A percentile compares a stretch with the other conserved stretches of the same genome.
phyloP scores from a whole-genome alignment of 2,888 invertebrate species.

The Brassicogethes aeneus region DNA sequence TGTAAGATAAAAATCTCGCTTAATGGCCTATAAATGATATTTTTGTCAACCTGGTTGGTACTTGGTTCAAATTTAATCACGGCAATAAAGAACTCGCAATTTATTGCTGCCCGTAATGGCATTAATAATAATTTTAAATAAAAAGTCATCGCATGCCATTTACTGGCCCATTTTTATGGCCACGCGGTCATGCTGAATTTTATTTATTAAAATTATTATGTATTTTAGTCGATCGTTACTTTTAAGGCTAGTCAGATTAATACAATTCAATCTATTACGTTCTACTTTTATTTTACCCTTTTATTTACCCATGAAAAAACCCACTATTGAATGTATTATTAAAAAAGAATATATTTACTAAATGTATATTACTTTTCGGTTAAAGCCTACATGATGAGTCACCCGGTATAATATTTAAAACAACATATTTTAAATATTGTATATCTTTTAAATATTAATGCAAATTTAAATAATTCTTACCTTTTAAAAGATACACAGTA shows the following conservation, averaged over 20 bases:
- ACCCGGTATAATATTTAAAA: too few species aligned
- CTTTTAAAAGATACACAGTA: too few species aligned
- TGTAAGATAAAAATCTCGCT: slow-evolving; percentile 24
- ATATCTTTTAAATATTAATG: not conserved
- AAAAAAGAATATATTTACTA: too few species aligned
- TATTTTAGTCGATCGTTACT: too few species aligned
- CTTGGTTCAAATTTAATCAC: slow-evolving; percentile 20
- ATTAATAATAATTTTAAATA: slow-evolving; percentile 18
- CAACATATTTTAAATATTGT: not conserved
- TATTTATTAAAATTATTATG: not conserved
- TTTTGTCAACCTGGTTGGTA: slow-evolving; percentile 20
- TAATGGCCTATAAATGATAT: slow-evolving; percentile 27
- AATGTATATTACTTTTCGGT: too few species aligned
- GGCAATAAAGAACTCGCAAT: slow-evolving; percentile 19
- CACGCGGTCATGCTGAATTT: not conserved
- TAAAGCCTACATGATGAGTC: too few species aligned
- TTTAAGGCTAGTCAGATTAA: too few species aligned
- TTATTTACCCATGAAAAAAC: too few species aligned
- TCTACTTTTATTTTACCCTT: too few species aligned
- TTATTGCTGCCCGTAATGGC: slow-evolving; percentile 13
- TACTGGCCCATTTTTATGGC: not conserved
- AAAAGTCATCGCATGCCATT: slow-evolving; percentile 1
- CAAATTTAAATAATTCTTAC: too few species aligned
- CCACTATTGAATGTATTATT: too few species aligned
- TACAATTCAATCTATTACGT: too few species aligned